Evolutionary conservation across 1,140 invertebrate genomes (phyloP), one percentile per base, ranked within the genome.

Genomic region (Drosophila lini): DNA sequence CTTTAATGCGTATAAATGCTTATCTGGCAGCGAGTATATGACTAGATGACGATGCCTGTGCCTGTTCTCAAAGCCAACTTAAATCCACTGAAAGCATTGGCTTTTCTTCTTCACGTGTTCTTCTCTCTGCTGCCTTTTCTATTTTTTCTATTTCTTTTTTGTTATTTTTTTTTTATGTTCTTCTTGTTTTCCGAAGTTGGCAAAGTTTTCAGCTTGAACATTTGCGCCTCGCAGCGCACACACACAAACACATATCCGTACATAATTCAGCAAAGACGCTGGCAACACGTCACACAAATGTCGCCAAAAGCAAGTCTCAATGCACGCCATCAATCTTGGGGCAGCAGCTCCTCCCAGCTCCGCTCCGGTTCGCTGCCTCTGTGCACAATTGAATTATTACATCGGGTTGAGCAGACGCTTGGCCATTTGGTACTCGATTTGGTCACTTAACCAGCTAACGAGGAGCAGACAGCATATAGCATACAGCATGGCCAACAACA

Each of bases 311-410:
- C 76, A 78, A 74, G 71, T 86, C 80, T 80, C 77, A 79, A 89
- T 85, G 81, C 78, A 68, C 80, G 80, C 88, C 90, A 91, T 91
- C 90, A 91, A 90, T 91, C 90, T 91, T 67, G 77, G 58, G 44
- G 52, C 57, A 74, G 25, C 11, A 32, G 62, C 40, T 19, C 31
- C 22, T 67, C 38, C 32, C 38, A 11, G 13, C 48, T 25, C 22
- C 10, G 25, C 32, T 44, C 13, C 31, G 40, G 48, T 62, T 32
- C 41, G 42, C 63, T 56, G 50, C 52, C 56, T 32, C 71, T 38
- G 45, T 38, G 68, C 81, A 80, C 90, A 90, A 91, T 90, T 91
- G 90, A 91, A 91, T 91, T 91, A 91, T 91, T 91, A 90, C 85
- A 78, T 71, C 50, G 81, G 85, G 83, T 80, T 69, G 84, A 88